Evolutionary conservation across 2,888 invertebrate genomes (phyloP).

Genomic region (Sepiola atlantica): DNA sequence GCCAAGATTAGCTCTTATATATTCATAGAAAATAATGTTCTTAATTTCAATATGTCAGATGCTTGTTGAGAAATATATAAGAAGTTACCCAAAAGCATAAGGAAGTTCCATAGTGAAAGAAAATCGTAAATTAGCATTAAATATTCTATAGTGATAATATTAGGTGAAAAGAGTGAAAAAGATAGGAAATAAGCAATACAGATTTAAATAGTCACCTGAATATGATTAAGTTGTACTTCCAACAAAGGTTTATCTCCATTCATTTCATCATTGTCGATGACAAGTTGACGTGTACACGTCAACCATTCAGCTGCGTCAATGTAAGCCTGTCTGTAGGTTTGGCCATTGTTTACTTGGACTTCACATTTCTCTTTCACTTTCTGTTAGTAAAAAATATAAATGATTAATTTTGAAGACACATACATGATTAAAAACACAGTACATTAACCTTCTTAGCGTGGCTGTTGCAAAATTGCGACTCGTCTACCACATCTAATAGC

Average conservation of each 20-base stretch:
- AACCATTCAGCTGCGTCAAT: slow-evolving; percentile 91
- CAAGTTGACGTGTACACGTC: slow-evolving; percentile 83
- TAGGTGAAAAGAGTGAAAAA: background rate
- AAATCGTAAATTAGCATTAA: background rate
- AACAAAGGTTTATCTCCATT: slow-evolving; percentile 68
- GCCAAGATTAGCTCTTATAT: too few species aligned
- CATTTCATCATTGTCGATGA: slow-evolving; percentile 64
- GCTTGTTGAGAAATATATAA: too few species aligned
- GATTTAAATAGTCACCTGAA: slow-evolving; percentile 56
- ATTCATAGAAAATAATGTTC: too few species aligned
- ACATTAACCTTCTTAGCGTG: background rate
- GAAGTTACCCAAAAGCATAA: background rate
- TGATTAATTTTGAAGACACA: background rate
- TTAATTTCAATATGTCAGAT: too few species aligned
- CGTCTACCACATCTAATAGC: too few species aligned
- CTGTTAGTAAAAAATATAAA: slow-evolving; percentile 53
- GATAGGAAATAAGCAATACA: background rate
- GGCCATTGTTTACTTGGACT: slow-evolving; percentile 88
- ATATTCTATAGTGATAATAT: too few species aligned
- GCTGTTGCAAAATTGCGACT: too few species aligned
- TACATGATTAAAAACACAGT: background rate
- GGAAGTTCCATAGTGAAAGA: too few species aligned
- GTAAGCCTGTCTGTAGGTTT: slow-evolving; percentile 87
- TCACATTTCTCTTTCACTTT: slow-evolving; percentile 76
- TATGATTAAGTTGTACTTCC: slow-evolving; percentile 67